phyloP scores from a whole-genome alignment of 1,140 invertebrate species.

The Helicoverpa zea region DNA sequence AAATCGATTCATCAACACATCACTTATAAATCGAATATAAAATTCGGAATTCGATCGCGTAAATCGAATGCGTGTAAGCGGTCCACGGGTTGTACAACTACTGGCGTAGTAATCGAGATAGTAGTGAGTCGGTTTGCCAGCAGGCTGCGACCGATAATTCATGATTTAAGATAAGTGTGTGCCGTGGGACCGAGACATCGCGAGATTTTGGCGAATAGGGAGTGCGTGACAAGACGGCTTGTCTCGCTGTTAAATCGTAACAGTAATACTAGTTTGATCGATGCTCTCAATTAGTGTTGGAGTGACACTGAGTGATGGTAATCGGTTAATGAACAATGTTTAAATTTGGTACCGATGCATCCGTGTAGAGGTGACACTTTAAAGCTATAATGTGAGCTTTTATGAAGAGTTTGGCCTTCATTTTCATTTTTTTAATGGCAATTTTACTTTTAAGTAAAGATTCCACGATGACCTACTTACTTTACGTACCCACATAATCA shows the following conservation, averaged over 20 bases:
- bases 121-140: conserved; percentile 41
- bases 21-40: conserved; percentile 51
- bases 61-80: conserved; percentile 70
- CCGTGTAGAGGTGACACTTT: too few relatives aligned
- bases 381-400: too few relatives aligned
- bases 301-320: conserved; percentile 38
- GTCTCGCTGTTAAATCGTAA: conserved; percentile 24
- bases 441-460: too few relatives aligned
- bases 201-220: conserved; percentile 39
- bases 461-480: too few relatives aligned
- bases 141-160: conserved; percentile 76
- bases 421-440: too few relatives aligned
- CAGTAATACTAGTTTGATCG: conserved; percentile 43
- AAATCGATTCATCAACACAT: conserved; percentile 49
- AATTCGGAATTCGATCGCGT: conserved; percentile 45
- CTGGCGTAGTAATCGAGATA: conserved; percentile 66
- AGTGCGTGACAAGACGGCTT: conserved; percentile 25
- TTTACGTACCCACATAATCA: too few relatives aligned
- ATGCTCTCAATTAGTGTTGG: conserved; percentile 42
- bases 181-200: conserved; percentile 32
- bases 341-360: not conserved
- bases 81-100: conserved; percentile 72
- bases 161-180: conserved; percentile 75
- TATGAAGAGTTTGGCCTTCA: too few relatives aligned
- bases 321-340: conserved; percentile 36